A percentile compares a stretch with the other conserved stretches of the same genome.
Evolutionary conservation across 2,888 invertebrate species (phyloP).

Genomic region (Caenorhabditis macrosperma): DNA sequence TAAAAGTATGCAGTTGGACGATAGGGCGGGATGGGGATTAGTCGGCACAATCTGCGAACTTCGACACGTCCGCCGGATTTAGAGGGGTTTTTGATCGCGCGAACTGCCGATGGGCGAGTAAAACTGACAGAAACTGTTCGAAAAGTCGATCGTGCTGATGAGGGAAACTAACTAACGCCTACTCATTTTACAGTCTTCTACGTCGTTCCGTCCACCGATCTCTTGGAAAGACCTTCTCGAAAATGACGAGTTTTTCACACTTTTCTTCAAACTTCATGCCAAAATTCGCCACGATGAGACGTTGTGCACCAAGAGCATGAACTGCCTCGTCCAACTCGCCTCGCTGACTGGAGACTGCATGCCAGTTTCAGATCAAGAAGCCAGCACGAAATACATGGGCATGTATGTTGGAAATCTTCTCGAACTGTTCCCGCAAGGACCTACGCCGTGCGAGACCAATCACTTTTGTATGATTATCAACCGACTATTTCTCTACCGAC

Average conservation of each 20-base stretch:
- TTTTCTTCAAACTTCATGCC: conserved; percentile 89
- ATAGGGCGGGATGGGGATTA: conserved; percentile 29
- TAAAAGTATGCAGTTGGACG: conserved; percentile 1
- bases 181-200: conserved; percentile 54
- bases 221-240: conserved; percentile 88
- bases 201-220: conserved; percentile 83
- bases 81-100: conserved; percentile 39
- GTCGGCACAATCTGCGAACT: conserved; percentile 37
- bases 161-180: neutral
- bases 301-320: conserved; percentile 87
- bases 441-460: conserved; percentile 85
- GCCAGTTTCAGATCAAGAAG: conserved; percentile 56
- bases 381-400: conserved; percentile 43
- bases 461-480: conserved; percentile 86
- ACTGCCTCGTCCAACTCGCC: conserved; percentile 89
- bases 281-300: conserved; percentile 88
- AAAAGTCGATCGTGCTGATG: neutral
- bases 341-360: conserved; percentile 84
- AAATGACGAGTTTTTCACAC: conserved; percentile 86
- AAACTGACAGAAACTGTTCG: neutral
- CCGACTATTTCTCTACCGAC: conserved; percentile 85
- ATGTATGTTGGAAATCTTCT: conserved; percentile 61
- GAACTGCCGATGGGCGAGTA: neutral
- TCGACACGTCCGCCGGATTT: conserved; percentile 21
- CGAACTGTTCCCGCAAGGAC: conserved; percentile 63